These are phyloP conservation scores for Eospalax fontanierii DNA, from an alignment of 2,797 vertebrate genomes.

Conservation along the genomic window DNA sequence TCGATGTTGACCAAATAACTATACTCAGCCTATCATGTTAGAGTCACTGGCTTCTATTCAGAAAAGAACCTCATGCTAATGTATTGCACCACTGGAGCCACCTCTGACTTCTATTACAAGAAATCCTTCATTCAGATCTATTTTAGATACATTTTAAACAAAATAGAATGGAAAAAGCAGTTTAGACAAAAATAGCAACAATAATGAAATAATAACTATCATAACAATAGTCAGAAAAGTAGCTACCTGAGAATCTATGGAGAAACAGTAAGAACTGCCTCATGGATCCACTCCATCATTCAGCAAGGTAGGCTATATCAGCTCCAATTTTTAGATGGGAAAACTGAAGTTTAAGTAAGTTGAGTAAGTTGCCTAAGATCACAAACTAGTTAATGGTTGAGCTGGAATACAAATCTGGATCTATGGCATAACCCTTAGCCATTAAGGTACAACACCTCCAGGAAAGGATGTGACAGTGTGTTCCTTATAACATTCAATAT, in stretches of 20 bases:
- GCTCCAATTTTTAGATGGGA: neutral
- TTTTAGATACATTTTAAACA: slow-evolving; percentile 24
- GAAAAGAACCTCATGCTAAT: neutral
- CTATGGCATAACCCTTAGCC: neutral
- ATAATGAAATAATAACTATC: slow-evolving; percentile 56
- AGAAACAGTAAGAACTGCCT: neutral
- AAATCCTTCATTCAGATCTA: slow-evolving; percentile 14
- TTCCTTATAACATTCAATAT: neutral
- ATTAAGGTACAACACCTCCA: neutral
- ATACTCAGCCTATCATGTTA: neutral
- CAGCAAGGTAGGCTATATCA: neutral
- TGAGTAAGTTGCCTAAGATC: neutral
- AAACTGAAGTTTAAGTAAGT: neutral
- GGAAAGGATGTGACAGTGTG: neutral
- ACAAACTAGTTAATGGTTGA: neutral
- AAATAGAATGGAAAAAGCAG: slow-evolving; percentile 35
- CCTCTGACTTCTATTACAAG: neutral
- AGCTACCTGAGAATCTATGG: neutral
- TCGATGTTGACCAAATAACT: slow-evolving; percentile 9
- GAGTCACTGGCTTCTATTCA: neutral
- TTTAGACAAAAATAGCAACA: slow-evolving; percentile 14
- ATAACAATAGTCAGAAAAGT: slow-evolving; percentile 36
- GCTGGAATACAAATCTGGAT: neutral
- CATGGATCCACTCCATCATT: neutral
- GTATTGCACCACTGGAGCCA: neutral